Evolutionary conservation across 2,888 invertebrate genomes (phyloP).

Genomic region (Morpho helenor): DNA sequence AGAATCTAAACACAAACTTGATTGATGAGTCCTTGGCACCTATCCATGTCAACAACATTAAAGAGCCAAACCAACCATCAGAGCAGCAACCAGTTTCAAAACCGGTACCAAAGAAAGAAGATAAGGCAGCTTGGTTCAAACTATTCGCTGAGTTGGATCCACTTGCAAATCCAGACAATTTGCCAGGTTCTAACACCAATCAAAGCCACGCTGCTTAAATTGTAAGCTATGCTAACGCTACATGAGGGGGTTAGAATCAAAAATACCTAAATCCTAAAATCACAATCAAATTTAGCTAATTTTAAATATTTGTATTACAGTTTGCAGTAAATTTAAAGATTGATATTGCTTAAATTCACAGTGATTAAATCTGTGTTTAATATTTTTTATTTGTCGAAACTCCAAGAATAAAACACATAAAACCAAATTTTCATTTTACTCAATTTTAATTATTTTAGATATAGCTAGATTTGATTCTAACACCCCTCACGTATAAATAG

Average conservation of each 20-base stretch:
- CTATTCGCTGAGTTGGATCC: conserved; percentile 96
- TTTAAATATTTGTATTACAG: no score
- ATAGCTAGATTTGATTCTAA: no score
- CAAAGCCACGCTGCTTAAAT: conserved; percentile 74
- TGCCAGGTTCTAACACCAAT: conserved; percentile 61
- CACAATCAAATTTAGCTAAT: no score
- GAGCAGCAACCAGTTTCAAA: conserved; percentile 11
- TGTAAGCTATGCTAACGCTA: background rate
- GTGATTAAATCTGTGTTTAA: no score
- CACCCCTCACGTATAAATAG: background rate
- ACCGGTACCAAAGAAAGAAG: conserved; percentile 69
- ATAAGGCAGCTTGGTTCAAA: conserved; percentile 88
- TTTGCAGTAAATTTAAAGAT: no score
- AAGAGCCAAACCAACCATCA: conserved; percentile 25
- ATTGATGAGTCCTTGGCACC: conserved; percentile 46
- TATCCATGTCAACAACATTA: conserved; percentile 32
- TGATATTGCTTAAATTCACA: no score
- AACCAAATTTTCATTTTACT: no score
- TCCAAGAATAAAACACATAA: no score
- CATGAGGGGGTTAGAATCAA: background rate
- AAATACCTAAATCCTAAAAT: no score
- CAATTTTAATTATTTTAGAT: no score
- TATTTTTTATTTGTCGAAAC: no score
- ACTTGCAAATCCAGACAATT: conserved; percentile 88
- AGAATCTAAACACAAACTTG: conserved; percentile 46